Evolutionary conservation across 2,113 vertebrate species (phyloP), one percentile per base, ranked within the genome.

Genomic region (Pseudorasbora parva): DNA sequence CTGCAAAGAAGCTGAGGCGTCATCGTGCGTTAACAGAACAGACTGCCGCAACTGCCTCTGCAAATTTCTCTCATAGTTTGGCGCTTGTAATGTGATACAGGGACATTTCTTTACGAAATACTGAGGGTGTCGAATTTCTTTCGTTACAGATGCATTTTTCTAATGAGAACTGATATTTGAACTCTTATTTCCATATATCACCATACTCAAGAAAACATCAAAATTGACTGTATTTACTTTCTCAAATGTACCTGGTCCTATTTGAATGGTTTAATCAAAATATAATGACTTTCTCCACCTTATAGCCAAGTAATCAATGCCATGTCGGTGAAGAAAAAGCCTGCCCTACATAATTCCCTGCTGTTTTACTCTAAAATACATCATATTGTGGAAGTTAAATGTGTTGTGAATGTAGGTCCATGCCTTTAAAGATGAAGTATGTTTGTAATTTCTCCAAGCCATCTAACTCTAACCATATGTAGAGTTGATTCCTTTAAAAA

Each of bases 1-100:
- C 47, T 60, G 59, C 64, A 27, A 79, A 60, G 54, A 51, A 69
- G 54, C 78, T 3, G 21, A 66, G 80, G 45, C 74, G 45, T 66
- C 71, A 64, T 19, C 45, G 2, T 49, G 64, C 3, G 81, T 43
- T 78, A 80, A 78, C 74, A 54, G 17, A 54, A 30, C 51, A 74
- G 27, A 41, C 25, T 76, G 19, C 12, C 27, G 11, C 12, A 71
- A 56, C 23, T 43, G 25, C 56, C 17, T 33, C 1, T 21, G 9
- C 17, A 47, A 15, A 45, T 72, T 66, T 77, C 8, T 66, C 43
- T 49, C 5, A 8, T 47, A 59, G 43, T 60, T 60, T 47, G 21
- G 27, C 1, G 1, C 66, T 82, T 82, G 25, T n/a, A 41, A 54
- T 45, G 68, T 45, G 23, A 81, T 37, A 37, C 19, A 21, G 10